Conservation (phyloP, 1,140 invertebrate species). For the Elysia chlorotica region DNA sequence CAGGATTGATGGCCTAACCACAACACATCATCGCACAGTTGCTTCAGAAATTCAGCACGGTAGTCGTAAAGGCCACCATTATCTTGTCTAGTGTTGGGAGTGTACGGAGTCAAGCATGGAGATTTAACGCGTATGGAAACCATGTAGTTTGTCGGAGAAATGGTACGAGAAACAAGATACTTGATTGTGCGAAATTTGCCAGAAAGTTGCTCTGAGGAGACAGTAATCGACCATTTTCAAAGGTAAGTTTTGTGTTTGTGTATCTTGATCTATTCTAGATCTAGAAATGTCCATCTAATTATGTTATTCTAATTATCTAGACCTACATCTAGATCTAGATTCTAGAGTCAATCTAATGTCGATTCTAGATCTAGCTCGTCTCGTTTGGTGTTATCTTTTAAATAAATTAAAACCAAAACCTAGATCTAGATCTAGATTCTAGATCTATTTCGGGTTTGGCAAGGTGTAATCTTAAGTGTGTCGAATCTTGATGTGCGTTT, state of each 20-base stretch:
- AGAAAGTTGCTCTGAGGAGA: constrained; percentile 95
- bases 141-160: constrained; percentile 62
- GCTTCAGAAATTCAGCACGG: no score
- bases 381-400: neutral
- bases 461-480: no score
- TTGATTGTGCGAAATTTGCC: constrained; percentile 99
- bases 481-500: no score
- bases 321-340: constrained; percentile 1
- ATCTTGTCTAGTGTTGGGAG: no score
- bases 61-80: no score
- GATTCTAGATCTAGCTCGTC: neutral
- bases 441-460: no score
- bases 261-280: neutral
- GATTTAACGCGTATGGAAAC: constrained; percentile 38
- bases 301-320: neutral
- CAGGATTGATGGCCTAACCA: no score
- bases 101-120: no score
- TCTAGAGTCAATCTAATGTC: neutral
- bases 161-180: constrained; percentile 99
- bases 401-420: neutral
- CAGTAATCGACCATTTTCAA: constrained; percentile 96
- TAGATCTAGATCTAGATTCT: constrained; percentile 5
- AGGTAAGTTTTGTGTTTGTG: constrained; percentile 73
- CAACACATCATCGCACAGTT: no score
- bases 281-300: no score